These are phyloP conservation scores for Pachyramphus minor DNA, from an alignment of 2,113 vertebrate genomes.

Conservation along the genomic window DNA sequence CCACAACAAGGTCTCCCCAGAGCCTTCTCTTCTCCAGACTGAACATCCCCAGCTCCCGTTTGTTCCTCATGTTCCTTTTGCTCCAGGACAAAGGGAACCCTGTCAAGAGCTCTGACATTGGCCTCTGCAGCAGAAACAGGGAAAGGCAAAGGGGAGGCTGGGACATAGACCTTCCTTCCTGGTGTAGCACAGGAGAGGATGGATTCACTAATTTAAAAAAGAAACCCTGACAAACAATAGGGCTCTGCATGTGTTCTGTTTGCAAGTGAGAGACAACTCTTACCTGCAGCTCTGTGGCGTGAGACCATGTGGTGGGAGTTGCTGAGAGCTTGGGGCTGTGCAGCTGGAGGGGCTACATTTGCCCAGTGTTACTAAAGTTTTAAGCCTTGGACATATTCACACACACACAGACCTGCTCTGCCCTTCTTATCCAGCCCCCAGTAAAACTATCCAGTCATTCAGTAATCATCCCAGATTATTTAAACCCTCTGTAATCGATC, in stretches of 20 bases:
- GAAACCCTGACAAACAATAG: neutral
- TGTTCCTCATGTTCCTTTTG: neutral
- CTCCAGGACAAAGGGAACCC: neutral
- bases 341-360: neutral
- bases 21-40: neutral
- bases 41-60: neutral
- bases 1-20: neutral
- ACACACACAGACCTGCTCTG: neutral
- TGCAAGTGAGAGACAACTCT: neutral
- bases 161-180: neutral
- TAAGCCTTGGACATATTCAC: neutral
- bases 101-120: neutral
- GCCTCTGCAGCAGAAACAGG: neutral
- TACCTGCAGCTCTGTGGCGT: neutral
- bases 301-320: accelerated
- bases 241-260: neutral
- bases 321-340: neutral
- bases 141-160: neutral
- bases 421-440: neutral
- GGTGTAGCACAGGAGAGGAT: neutral
- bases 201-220: neutral
- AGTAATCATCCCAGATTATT: neutral
- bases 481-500: neutral
- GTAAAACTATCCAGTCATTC: neutral
- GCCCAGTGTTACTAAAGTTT: neutral